Percentiles rank a stretch among this genome's conserved stretches.
These are phyloP conservation scores for Mobula birostris DNA, from an alignment of 2,113 vertebrate species.

Conservation along the genomic window DNA sequence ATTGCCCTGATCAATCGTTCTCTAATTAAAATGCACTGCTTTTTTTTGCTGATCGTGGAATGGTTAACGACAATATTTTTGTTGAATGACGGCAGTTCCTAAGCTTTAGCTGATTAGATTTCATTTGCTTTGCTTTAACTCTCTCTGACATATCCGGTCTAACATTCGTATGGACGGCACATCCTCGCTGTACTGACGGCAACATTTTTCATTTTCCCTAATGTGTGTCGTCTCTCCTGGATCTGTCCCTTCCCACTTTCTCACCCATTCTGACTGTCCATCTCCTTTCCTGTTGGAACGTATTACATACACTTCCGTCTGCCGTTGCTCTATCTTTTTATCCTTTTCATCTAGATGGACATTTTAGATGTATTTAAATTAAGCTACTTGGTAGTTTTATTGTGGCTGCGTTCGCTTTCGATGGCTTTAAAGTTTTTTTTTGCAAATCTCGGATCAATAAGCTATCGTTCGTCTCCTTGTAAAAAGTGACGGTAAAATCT, in stretches of 20 bases:
- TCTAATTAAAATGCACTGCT: too few relatives aligned
- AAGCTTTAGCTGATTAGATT: slow-evolving; percentile 12
- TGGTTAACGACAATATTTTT: neutral
- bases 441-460: neutral
- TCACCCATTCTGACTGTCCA: neutral
- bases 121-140: slow-evolving; percentile 19
- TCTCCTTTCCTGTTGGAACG: neutral
- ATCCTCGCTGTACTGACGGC: slow-evolving; percentile 29
- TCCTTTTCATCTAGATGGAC: neutral
- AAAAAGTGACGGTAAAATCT: neutral
- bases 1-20: neutral
- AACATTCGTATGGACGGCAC: slow-evolving; percentile 11
- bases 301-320: neutral
- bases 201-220: slow-evolving; percentile 26
- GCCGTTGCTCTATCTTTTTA: neutral
- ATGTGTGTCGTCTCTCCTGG: neutral
- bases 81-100: neutral
- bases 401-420: neutral
- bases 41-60: neutral
- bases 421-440: neutral
- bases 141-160: neutral
- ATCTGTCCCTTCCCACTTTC: slow-evolving; percentile 9
- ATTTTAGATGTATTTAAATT: neutral
- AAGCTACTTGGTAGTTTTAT: neutral
- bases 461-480: neutral